A percentile compares a stretch with the other conserved stretches of the same genome.
Evolutionary conservation across 53 echinoderm and acorn worm species (phyloP).

Genomic region (Temnopleurus reevesii): DNA sequence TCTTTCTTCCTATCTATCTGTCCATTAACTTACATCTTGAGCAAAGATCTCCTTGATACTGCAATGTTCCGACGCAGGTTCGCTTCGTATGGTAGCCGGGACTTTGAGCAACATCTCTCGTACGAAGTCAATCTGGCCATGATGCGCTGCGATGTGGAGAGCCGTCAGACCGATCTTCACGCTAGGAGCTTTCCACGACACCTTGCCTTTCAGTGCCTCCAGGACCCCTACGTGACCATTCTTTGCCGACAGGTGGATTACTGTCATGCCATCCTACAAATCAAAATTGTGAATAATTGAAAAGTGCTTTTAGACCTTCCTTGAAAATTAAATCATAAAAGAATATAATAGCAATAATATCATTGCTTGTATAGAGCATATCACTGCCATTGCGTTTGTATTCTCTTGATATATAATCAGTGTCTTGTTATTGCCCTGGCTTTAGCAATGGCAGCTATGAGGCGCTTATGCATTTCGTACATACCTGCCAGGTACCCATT

Average conservation of each 20-base stretch:
- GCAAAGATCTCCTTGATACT: conserved; percentile 72
- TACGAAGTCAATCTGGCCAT: conserved; percentile 95
- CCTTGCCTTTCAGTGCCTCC: conserved; percentile 85
- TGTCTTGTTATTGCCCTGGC: too few relatives aligned
- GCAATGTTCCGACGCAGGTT: conserved; percentile 66
- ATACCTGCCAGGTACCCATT: too few relatives aligned
- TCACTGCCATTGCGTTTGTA: too few relatives aligned
- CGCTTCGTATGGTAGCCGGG: conserved; percentile 90
- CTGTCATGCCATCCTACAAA: conserved; percentile 95
- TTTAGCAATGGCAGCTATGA: too few relatives aligned
- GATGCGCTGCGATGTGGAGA: conserved; percentile 90
- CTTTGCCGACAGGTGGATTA: conserved; percentile 91
- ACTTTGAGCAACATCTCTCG: conserved; percentile 94
- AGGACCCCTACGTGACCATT: conserved; percentile 85
- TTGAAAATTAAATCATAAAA: too few relatives aligned
- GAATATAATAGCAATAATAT: too few relatives aligned
- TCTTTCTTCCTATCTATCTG: too few relatives aligned
- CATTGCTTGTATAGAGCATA: too few relatives aligned
- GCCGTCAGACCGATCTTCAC: conserved; percentile 92
- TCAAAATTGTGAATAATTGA: too few relatives aligned
- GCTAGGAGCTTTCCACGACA: conserved; percentile 89
- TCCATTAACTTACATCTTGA: conserved; percentile 94
- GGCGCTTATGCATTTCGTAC: too few relatives aligned
- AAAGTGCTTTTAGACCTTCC: too few relatives aligned
- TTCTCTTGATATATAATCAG: too few relatives aligned